Conservation (phyloP, 2,113 vertebrate genomes). For the Oceanodroma tethys region DNA sequence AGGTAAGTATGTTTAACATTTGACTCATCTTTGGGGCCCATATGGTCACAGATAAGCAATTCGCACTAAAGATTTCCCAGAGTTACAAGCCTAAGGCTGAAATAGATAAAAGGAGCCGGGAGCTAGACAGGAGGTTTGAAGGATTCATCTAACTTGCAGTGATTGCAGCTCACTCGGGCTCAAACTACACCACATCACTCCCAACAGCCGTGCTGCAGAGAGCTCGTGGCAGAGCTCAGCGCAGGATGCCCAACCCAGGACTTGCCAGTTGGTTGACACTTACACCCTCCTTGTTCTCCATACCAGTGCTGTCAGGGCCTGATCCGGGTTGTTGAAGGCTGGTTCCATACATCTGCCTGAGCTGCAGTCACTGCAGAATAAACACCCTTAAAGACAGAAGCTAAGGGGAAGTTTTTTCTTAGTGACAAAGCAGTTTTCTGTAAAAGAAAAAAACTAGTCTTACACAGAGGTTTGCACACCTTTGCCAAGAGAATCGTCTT, state of each 20-base stretch:
- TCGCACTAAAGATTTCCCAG: neutral
- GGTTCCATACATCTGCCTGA: neutral
- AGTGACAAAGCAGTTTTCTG: neutral
- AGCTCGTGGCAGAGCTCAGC: neutral
- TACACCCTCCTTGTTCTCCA: neutral
- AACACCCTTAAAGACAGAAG: neutral
- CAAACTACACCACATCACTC: neutral
- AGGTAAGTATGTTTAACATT: neutral
- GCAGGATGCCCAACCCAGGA: neutral
- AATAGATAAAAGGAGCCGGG: neutral
- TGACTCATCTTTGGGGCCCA: neutral
- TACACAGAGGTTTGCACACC: rapidly evolving
- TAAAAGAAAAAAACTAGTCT: neutral
- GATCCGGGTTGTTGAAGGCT: neutral
- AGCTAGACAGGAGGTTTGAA: neutral
- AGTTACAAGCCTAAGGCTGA: neutral
- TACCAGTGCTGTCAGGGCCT: neutral
- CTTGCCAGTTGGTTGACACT: neutral
- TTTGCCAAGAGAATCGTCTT: neutral
- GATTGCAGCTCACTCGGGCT: neutral
- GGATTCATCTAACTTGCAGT: neutral
- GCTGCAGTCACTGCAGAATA: neutral
- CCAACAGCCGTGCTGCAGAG: neutral
- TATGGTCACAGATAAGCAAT: neutral
- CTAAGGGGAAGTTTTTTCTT: neutral